Percentiles rank a stretch among this genome's conserved stretches.
phyloP scores from a whole-genome alignment of 2,888 invertebrate genomes.

The Drosophila fungiperda region DNA sequence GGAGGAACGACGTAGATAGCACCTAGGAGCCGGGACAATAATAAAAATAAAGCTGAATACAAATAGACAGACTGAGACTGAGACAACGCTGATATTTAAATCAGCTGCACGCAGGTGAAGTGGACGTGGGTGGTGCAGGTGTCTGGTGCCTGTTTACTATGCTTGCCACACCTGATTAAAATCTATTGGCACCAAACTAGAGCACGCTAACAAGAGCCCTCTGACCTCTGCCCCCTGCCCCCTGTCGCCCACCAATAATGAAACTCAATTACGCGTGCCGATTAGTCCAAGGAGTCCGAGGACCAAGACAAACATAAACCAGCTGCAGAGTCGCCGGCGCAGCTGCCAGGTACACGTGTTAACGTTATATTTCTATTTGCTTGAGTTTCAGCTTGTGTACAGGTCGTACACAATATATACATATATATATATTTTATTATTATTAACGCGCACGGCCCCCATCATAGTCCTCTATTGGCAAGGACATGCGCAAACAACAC shows the following conservation, averaged over 20 bases:
- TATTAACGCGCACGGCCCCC: constrained; percentile 29
- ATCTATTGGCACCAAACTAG: constrained; percentile 75
- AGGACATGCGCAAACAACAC: constrained; percentile 78
- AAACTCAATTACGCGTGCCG: constrained; percentile 71
- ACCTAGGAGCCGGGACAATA: constrained; percentile 22
- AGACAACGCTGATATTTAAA: constrained; percentile 61
- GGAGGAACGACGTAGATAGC: constrained; percentile 29
- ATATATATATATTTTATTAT: constrained; percentile 56
- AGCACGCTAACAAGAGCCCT: constrained; percentile 44
- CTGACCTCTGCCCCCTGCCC: constrained; percentile 28
- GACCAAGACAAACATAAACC: constrained; percentile 64
- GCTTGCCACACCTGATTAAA: constrained; percentile 80
- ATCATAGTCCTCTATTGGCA: constrained; percentile 33
- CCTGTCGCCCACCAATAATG: constrained; percentile 38
- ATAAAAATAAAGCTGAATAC: constrained; percentile 48
- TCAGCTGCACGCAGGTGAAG: constrained; percentile 33
- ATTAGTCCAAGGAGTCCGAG: constrained; percentile 1
- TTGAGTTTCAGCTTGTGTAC: constrained; percentile 18
- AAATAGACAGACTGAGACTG: constrained; percentile 39
- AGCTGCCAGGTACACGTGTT: constrained; percentile 67
- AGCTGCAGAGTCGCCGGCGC: constrained; percentile 64
- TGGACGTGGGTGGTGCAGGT: background rate
- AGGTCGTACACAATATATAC: background rate
- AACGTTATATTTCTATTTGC: constrained; percentile 74
- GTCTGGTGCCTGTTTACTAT: constrained; percentile 59